Evolutionary conservation across 2,888 invertebrate species (phyloP).

Genomic region (Trichopoda pennipes): DNA sequence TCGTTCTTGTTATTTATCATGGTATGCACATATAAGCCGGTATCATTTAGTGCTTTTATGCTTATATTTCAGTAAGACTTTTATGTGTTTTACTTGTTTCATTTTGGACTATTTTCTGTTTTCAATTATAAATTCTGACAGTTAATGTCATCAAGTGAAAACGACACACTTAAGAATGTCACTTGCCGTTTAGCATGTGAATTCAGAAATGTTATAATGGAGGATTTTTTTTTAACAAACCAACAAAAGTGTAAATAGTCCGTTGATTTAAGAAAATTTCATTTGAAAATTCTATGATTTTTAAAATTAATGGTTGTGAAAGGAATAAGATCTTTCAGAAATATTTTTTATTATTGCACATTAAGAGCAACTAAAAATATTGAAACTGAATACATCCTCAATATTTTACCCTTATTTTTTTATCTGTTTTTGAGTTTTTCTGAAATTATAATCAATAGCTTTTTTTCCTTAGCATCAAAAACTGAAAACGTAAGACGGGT

Average conservation of each 20-base stretch:
- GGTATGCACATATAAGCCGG: neutral
- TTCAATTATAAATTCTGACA: slow-evolving; percentile 66
- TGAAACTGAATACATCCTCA: too few relatives aligned
- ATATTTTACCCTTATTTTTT: too few relatives aligned
- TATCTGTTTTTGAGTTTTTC: too few relatives aligned
- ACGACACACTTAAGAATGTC: slow-evolving; percentile 67
- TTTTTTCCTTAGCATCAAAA: too few relatives aligned
- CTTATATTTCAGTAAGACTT: slow-evolving; percentile 19
- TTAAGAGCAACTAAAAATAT: too few relatives aligned
- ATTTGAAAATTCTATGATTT: too few relatives aligned
- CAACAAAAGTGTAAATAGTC: neutral
- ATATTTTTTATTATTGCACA: too few relatives aligned
- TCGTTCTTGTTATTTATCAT: slow-evolving; percentile 10
- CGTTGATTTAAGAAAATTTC: too few relatives aligned
- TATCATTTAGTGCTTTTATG: neutral
- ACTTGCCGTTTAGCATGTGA: slow-evolving; percentile 48
- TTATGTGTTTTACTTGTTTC: slow-evolving; percentile 35
- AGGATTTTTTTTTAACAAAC: neutral
- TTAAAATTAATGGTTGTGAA: too few relatives aligned
- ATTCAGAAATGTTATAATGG: neutral
- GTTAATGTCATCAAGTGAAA: slow-evolving; percentile 67
- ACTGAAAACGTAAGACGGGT: too few relatives aligned
- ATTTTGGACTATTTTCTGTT: slow-evolving; percentile 41
- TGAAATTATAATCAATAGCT: too few relatives aligned
- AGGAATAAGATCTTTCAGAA: too few relatives aligned